A percentile compares a stretch with the other conserved stretches of the same genome.
phyloP scores from a whole-genome alignment of 2,888 invertebrate genomes.

The Dermolepida albohirtum region DNA sequence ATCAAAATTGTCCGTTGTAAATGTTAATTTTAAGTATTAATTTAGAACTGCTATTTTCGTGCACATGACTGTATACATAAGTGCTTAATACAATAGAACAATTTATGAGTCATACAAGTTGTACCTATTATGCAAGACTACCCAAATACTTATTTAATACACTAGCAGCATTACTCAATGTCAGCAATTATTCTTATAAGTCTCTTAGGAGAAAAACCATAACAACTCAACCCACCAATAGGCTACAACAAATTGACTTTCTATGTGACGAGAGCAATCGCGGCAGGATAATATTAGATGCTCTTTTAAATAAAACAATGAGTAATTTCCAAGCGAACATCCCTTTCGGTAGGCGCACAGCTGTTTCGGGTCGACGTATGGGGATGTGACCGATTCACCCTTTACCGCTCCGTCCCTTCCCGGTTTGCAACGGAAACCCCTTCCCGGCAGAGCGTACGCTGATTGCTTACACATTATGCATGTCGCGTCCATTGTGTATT shows the following conservation, averaged over 20 bases:
- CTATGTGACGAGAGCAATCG: slow-evolving; percentile 18
- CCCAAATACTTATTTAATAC: slow-evolving; percentile 16
- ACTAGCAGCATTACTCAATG: slow-evolving; percentile 5
- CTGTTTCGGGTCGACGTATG: slow-evolving; percentile 42
- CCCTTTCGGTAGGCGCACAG: slow-evolving; percentile 41
- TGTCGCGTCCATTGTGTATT: slow-evolving; percentile 60
- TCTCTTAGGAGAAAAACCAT: slow-evolving; percentile 29
- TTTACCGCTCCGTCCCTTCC: slow-evolving; percentile 22
- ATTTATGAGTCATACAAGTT: too few species aligned
- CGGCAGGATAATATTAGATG: slow-evolving; percentile 45
- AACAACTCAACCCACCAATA: slow-evolving; percentile 18
- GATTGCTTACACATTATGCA: slow-evolving; percentile 66
- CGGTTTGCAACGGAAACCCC: slow-evolving; percentile 27
- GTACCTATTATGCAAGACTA: background rate
- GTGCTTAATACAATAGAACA: too few species aligned
- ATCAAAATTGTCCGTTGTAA: too few species aligned
- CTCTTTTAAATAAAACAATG: slow-evolving; percentile 53
- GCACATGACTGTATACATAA: too few species aligned
- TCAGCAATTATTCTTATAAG: slow-evolving; percentile 20
- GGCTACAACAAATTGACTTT: slow-evolving; percentile 29
- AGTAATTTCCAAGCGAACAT: slow-evolving; percentile 46
- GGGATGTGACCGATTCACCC: slow-evolving; percentile 36
- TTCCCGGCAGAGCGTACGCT: slow-evolving; percentile 29
- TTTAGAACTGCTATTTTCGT: too few species aligned
- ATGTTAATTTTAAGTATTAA: too few species aligned